Evolutionary conservation across 2,888 invertebrate species (phyloP).

Genomic region (Cantharis rustica): DNA sequence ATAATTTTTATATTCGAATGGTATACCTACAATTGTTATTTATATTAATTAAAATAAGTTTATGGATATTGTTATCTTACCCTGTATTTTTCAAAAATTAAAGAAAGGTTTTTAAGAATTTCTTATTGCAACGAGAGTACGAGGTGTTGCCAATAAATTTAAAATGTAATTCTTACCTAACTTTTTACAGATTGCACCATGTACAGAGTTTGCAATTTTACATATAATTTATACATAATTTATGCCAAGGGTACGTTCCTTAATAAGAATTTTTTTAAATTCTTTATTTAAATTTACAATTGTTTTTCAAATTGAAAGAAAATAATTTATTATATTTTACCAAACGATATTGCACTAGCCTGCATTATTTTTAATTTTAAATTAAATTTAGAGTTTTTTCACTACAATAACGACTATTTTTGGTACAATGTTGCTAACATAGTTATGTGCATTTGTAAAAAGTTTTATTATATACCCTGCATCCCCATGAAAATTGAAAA

Average conservation of each 20-base stretch:
- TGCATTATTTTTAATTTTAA: constrained; percentile 25
- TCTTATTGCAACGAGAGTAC: constrained; percentile 41
- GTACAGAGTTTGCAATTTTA: constrained; percentile 51
- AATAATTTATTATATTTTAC: constrained; percentile 14
- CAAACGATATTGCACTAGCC: constrained; percentile 41
- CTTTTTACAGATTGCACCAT: constrained; percentile 56
- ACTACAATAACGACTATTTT: constrained; percentile 25
- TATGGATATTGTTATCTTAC: constrained; percentile 55
- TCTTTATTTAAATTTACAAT: constrained; percentile 41
- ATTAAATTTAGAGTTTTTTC: neutral
- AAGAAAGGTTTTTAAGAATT: neutral
- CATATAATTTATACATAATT: constrained; percentile 53
- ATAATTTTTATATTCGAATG: constrained; percentile 32
- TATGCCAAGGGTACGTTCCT: constrained; percentile 58
- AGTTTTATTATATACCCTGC: constrained; percentile 35
- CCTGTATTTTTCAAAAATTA: constrained; percentile 46
- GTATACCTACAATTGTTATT: constrained; percentile 44
- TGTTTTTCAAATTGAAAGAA: constrained; percentile 11
- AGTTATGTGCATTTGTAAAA: constrained; percentile 22
- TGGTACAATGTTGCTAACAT: constrained; percentile 30
- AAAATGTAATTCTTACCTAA: constrained; percentile 35
- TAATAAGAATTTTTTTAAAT: constrained; percentile 37
- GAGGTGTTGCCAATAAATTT: constrained; percentile 48
- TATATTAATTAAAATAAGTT: constrained; percentile 45
- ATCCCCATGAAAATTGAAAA: constrained; percentile 28